Evolutionary conservation across 1,140 invertebrate species (phyloP), one percentile per base, ranked within the genome.

Genomic region (Mylabris phalerata): DNA sequence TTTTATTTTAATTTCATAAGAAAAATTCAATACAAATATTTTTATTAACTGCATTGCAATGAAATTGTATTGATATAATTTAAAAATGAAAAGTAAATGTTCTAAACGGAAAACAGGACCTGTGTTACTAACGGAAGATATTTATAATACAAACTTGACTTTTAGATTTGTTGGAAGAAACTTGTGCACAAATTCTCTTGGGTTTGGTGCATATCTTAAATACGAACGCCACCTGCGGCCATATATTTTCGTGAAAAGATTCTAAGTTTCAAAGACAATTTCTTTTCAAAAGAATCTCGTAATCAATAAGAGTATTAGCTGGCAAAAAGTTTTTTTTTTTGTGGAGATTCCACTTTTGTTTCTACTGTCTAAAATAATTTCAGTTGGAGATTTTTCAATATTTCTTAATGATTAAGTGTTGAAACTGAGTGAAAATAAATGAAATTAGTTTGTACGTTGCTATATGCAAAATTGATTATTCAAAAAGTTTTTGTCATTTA

Each of bases 151-250:
- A 54, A 54, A 54, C 13, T 41, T 54, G 51, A 54, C 51, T 54
- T 54, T 54, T 54, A 54, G 51, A 54, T 54, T 54, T 54, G 51
- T 46, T 54, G 51, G 51, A 54, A 54, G 32, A 54, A 54, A 54
- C 51, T 54, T 54, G 44, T 45, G 51, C 51, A 54, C 51, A 54
- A 54, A 54, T 54, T 54, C 51, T 54, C 51, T 54, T 45, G 51
- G 51, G 51, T 54, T 54, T 38, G 51, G 51, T 54, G 51, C 51
- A 54, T 54, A 54, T 54, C 51, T 54, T 54, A 54, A 54, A 54
- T 54, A 54, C 51, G 46, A 54, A 45, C 51, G 42, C 42, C 51
- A 54, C 51, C 51, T 54, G 51, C 51, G 51, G 51, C 51, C 51
- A 54, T 54, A 54, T 54, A 54, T 54, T 54, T 45, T 45, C 42